These are phyloP conservation scores for Trichechus manatus DNA, from an alignment of 2,113 vertebrate species.

Conservation along the genomic window DNA sequence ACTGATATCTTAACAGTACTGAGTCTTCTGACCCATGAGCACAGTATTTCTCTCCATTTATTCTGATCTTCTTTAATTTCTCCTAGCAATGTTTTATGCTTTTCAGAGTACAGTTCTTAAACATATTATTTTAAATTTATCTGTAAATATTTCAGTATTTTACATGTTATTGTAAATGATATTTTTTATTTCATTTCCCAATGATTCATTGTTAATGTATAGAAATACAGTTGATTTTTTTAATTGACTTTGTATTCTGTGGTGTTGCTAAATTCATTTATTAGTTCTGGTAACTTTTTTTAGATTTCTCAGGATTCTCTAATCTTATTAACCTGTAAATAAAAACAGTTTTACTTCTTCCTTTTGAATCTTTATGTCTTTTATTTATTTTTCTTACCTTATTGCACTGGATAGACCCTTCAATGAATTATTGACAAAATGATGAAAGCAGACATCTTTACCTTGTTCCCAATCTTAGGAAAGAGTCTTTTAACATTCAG, in stretches of 20 bases:
- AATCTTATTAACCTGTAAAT: constrained; percentile 16
- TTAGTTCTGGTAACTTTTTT: not conserved
- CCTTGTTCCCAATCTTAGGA: not conserved
- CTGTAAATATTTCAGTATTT: constrained; percentile 38
- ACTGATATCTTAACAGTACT: constrained; percentile 5
- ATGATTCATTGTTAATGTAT: not conserved
- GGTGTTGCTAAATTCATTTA: constrained; percentile 9
- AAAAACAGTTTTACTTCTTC: not conserved
- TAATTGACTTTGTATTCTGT: not conserved
- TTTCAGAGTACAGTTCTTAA: not conserved
- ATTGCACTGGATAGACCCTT: not conserved
- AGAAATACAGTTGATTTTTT: not conserved
- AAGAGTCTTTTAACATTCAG: not conserved
- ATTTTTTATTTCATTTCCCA: constrained; percentile 10
- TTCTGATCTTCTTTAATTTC: constrained; percentile 3
- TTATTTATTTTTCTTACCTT: constrained; percentile 42
- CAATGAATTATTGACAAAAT: not conserved
- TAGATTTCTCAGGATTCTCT: not conserved
- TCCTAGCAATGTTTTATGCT: not conserved
- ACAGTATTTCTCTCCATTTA: not conserved
- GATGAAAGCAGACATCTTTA: not conserved
- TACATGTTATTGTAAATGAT: not conserved
- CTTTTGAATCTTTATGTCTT: not conserved
- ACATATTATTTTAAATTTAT: constrained; percentile 14
- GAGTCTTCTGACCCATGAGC: not conserved